Conservation (phyloP, 1,140 invertebrate species). For the Hormaphis cornu region DNA sequence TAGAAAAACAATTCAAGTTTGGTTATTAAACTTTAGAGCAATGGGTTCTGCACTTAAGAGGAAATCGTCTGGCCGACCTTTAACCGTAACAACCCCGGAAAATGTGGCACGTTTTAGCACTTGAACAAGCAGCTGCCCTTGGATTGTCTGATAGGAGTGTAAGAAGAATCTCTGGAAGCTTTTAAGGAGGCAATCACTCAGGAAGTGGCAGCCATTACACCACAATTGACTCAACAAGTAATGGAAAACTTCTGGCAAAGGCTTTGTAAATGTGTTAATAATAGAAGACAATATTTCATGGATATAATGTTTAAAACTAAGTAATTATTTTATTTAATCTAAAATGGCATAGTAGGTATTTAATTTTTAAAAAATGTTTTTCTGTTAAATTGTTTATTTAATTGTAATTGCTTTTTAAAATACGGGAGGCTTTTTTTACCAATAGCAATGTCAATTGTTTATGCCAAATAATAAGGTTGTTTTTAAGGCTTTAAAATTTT, state of each 20-base stretch:
- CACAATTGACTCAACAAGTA: not conserved
- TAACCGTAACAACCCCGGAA: not conserved
- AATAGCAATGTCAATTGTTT: no score
- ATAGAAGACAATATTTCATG: not conserved
- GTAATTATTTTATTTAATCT: not conserved
- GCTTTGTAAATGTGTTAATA: not conserved
- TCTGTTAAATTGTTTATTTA: not conserved
- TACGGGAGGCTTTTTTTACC: not conserved
- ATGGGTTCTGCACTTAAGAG: conserved; percentile 33
- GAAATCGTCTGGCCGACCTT: conserved; percentile 22
- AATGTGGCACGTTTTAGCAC: not conserved
- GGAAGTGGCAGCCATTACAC: no score
- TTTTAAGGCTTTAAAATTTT: no score
- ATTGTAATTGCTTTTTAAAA: not conserved
- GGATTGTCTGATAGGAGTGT: no score
- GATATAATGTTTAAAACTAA: not conserved
- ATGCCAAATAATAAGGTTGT: no score
- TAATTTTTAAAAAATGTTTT: not conserved
- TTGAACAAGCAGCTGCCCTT: not conserved
- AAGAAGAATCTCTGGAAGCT: not conserved
- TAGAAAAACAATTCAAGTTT: conserved; percentile 31
- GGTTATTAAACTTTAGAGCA: conserved; percentile 35
- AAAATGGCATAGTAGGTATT: not conserved
- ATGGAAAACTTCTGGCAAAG: not conserved
- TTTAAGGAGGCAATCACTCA: no score